Evolutionary conservation across 2,888 invertebrate genomes (phyloP), one percentile per base, ranked within the genome.

Genomic region (Campoplex nolae): DNA sequence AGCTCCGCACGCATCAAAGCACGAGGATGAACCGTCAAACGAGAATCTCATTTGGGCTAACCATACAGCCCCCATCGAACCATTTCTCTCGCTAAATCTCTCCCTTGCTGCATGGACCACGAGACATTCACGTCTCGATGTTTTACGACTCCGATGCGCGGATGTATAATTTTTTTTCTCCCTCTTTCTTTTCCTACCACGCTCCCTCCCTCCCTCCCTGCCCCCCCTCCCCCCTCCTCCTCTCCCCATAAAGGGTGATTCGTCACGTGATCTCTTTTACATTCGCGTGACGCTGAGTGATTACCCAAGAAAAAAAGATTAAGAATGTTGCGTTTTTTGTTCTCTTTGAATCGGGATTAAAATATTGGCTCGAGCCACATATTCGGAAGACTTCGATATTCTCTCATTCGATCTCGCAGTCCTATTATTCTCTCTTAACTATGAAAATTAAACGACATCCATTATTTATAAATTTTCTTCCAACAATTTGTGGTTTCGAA

Each of bases 271-370:
- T 76, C 79, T 68, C 77, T 32, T 75, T 48, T 48, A 45, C 58
- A 67, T 86, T 89, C 80, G 89, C 88, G 89, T 89, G 89, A 89
- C 82, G 80, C 86, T 83, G 87, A 88, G 84, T 88, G 88, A 89
- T 89, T 87, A 87, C 81, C 76, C 54, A 32, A 58, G 8, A 16
- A 83, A 78, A 71, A 75, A 38, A 56, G 82, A 71, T 48, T 13
- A 6, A 48, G n/a, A 62, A 32, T 62, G 32, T 16, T 62, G 3
- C 1, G 6, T 62, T 62, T 62, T 71, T n/a, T 18, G 2, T 18
- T 51, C 18, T 51, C 51, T 71, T 71, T 16, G 8, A 65, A 42
- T 45, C 28, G 48, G 70, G 71, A 58, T 56, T 23, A 23, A 58
- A 70, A 75, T 51, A 67, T 67, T 51, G n/a, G 73, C 48, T 4